Conservation (phyloP, 2,888 invertebrate species). For the Ecdyonurus torrentis region DNA sequence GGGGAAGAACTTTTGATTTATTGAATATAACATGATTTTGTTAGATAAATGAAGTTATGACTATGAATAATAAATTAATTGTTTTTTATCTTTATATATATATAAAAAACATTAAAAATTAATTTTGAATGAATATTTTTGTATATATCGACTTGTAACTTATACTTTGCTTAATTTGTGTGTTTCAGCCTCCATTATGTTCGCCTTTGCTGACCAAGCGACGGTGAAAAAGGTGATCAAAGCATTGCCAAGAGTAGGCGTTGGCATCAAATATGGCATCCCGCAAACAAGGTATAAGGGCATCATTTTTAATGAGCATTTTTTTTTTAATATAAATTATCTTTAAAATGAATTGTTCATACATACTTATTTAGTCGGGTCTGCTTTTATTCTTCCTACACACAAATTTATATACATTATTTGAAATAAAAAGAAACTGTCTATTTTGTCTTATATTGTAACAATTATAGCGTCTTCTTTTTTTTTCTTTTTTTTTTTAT, state of each 20-base stretch:
- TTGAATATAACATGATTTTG: not conserved
- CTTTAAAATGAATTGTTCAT: not conserved
- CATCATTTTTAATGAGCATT: too few species aligned
- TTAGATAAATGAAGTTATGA: not conserved
- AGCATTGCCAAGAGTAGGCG: constrained; percentile 90
- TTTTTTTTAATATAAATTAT: not conserved
- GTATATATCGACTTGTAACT: not conserved
- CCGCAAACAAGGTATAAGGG: constrained; percentile 96
- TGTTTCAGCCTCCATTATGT: constrained; percentile 89
- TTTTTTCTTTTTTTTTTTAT: too few species aligned
- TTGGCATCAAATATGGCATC: constrained; percentile 98
- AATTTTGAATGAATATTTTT: not conserved
- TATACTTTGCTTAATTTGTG: too few species aligned
- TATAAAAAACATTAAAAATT: not conserved
- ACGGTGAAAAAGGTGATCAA: constrained; percentile 98
- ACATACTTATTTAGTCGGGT: too few species aligned
- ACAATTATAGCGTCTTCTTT: too few species aligned
- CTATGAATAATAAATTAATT: not conserved
- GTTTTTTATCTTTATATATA: not conserved
- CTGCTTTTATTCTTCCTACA: too few species aligned
- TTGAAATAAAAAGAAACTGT: too few species aligned
- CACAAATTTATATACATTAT: too few species aligned
- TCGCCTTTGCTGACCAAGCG: constrained; percentile 92
- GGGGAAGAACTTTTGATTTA: not conserved
- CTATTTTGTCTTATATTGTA: too few species aligned